phyloP scores from a whole-genome alignment of 2,113 vertebrate species.

The Triplophysa tibetana region DNA sequence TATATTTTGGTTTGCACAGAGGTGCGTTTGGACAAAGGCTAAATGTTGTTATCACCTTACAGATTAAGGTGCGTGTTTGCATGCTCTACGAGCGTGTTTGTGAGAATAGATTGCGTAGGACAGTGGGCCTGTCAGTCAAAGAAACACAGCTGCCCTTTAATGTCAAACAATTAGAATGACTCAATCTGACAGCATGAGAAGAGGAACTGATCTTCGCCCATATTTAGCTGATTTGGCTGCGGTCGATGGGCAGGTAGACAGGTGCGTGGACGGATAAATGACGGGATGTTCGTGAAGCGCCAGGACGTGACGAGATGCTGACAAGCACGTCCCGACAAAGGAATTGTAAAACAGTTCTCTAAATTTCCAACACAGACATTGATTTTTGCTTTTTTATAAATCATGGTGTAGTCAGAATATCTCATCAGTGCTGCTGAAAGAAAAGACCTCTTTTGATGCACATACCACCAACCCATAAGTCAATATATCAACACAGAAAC shows the following conservation, averaged over 20 bases:
- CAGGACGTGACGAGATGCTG: slow-evolving; percentile 67
- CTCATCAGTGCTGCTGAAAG: not conserved
- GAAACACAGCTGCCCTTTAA: slow-evolving; percentile 38
- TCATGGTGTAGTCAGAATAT: not conserved
- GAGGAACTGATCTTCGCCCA: slow-evolving; percentile 54
- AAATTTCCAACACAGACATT: slow-evolving; percentile 4
- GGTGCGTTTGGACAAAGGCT: not conserved
- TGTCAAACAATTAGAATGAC: slow-evolving; percentile 51
- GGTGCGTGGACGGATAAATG: slow-evolving; percentile 70
- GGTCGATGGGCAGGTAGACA: slow-evolving; percentile 66
- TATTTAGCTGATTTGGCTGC: slow-evolving; percentile 53
- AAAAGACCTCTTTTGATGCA: no score
- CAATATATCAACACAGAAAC: no score
- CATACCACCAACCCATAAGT: no score
- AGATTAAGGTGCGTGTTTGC: not conserved
- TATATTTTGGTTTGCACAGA: not conserved
- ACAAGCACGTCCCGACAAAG: slow-evolving; percentile 53
- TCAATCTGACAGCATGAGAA: slow-evolving; percentile 56
- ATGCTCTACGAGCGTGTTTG: not conserved
- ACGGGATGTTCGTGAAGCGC: slow-evolving; percentile 61
- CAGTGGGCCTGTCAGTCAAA: not conserved
- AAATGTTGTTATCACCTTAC: not conserved
- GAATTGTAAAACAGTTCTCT: slow-evolving; percentile 30
- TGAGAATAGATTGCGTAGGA: slow-evolving; percentile 3
- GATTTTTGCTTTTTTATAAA: not conserved